Evolutionary conservation across 2,888 invertebrate genomes (phyloP), one percentile per base, ranked within the genome.

Genomic region (Lepidocyrtinus sp.): DNA sequence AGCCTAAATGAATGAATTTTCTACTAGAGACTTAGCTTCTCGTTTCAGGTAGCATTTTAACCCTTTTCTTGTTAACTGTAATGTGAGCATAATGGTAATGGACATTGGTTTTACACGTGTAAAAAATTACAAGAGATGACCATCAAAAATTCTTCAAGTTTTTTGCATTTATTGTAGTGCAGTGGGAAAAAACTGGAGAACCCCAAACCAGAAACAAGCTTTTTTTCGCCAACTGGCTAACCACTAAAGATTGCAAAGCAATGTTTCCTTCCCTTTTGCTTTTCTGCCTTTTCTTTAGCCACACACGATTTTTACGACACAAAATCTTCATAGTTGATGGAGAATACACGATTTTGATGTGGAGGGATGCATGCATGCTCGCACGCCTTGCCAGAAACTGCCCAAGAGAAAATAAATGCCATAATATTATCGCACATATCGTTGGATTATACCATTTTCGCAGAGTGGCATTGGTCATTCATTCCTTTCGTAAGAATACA

Each of bases 301-400:
- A 36, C 36, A 36, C 36, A 36, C 36, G 36, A 36, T 36, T 36
- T 36, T 36, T 36, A 36, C 36, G 36, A 36, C 36, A 36, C 12
- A 7, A 12, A 5, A 5, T 36, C 36, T 36, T 7, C 36, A n/a
- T n/a, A n/a, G n/a, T n/a, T n/a, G 36, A 5, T 36, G 5, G 36
- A 36, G 36, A 36, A 36, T 36, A 12, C 12, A 36, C 5, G 36
- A n/a, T n/a, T n/a, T n/a, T n/a, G n/a, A n/a, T n/a, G n/a, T n/a
- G n/a, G n/a, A n/a, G n/a, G n/a, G n/a, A n/a, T n/a, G n/a, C n/a
- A n/a, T n/a, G n/a, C n/a, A n/a, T n/a, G n/a, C n/a, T n/a, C n/a
- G 64, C 73, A 73, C 73, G 64, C 46, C 50, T 73, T 71, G 71
- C 25, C 61, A n/a, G 50, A 27, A 73, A 73, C 63, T 50, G 64